These are phyloP conservation scores for Fundulus diaphanus DNA, from an alignment of 2,797 vertebrate genomes.

Conservation along the genomic window DNA sequence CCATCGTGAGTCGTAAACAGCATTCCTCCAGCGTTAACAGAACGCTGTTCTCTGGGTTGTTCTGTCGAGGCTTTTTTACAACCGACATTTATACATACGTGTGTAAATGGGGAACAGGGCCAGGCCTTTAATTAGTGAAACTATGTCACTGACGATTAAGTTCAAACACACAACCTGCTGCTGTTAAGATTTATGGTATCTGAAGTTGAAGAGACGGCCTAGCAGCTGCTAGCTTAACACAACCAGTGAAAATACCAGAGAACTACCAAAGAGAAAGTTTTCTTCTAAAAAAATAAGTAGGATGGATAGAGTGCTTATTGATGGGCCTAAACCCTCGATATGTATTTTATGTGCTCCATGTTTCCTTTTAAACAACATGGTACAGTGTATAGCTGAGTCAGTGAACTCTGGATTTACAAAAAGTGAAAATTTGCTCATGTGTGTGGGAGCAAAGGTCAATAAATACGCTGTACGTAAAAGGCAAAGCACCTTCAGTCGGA, in stretches of 20 bases:
- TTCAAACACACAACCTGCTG: not conserved
- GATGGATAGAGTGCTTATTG: not conserved
- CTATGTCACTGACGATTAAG: not conserved
- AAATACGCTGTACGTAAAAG: too few species aligned
- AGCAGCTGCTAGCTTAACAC: not conserved
- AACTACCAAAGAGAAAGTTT: not conserved
- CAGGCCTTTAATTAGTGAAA: not conserved
- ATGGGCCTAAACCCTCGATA: not conserved
- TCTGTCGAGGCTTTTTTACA: conserved; percentile 15
- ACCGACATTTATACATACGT: conserved; percentile 20
- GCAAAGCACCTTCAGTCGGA: too few species aligned
- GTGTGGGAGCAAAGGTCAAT: too few species aligned
- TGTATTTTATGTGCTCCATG: not conserved
- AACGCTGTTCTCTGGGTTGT: not conserved
- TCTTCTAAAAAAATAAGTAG: not conserved
- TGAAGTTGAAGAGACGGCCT: not conserved
- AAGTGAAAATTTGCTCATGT: too few species aligned
- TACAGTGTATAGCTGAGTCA: too few species aligned
- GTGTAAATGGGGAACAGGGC: conserved; percentile 21
- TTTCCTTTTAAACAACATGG: not conserved
- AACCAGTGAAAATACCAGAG: too few species aligned
- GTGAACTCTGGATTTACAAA: too few species aligned
- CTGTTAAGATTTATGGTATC: not conserved
- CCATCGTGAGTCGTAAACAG: not conserved
- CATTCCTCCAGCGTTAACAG: conserved; percentile 2